Evolutionary conservation across 2,113 vertebrate species (phyloP).

Genomic region (Tursiops truncatus): DNA sequence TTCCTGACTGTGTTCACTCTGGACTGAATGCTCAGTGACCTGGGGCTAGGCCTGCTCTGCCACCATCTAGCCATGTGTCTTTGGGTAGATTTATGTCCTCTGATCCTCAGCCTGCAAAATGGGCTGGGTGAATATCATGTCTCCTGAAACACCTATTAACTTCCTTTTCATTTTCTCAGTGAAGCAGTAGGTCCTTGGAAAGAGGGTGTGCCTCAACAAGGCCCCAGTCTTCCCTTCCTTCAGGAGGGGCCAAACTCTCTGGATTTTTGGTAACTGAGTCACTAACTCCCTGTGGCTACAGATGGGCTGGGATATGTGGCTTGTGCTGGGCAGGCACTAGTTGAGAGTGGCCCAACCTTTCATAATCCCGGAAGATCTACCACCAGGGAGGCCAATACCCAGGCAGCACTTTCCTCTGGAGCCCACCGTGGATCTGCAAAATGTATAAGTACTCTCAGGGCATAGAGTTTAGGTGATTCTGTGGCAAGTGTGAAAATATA

Average conservation of each 20-base stretch:
- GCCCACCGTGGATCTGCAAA: background rate
- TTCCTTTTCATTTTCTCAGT: background rate
- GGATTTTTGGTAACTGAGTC: constrained; percentile 54
- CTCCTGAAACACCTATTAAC: background rate
- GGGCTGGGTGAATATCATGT: background rate
- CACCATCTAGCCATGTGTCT: background rate
- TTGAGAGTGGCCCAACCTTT: background rate
- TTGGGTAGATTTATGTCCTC: background rate
- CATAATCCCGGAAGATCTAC: background rate
- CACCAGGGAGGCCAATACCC: background rate
- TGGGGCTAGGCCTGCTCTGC: background rate
- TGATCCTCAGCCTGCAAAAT: constrained; percentile 26
- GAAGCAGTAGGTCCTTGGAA: background rate
- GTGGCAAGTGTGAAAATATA: constrained; percentile 18
- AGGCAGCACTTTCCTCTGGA: background rate
- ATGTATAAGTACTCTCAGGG: background rate
- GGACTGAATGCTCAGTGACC: background rate
- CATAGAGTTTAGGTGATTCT: background rate
- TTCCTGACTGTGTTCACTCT: background rate
- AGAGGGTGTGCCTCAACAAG: background rate
- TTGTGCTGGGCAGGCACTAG: background rate
- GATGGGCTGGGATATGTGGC: background rate
- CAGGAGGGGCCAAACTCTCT: constrained; percentile 1
- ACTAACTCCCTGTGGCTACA: constrained; percentile 31
- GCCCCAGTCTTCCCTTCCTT: background rate